A percentile compares a stretch with the other conserved stretches of the same genome.
Conservation (phyloP, 2,797 vertebrate species). For the Danionella dracula region DNA sequence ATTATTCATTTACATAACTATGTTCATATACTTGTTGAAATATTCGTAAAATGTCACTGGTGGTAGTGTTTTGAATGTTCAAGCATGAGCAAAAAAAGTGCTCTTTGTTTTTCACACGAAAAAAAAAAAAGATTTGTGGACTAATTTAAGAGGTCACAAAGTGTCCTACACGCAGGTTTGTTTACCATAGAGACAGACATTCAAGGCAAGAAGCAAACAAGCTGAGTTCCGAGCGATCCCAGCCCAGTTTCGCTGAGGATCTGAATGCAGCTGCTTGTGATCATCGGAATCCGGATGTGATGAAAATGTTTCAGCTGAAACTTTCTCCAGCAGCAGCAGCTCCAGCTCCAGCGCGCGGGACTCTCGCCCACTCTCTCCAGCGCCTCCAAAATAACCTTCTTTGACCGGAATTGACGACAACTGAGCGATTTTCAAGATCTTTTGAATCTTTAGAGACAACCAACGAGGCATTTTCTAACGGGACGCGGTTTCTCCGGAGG, state of each 20-base stretch:
- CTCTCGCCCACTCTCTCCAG: too few relatives aligned
- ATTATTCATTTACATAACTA: too few relatives aligned
- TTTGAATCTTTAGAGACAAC: not conserved
- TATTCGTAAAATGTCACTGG: too few relatives aligned
- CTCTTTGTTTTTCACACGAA: too few relatives aligned
- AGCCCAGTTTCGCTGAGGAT: not conserved
- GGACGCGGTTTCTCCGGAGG: slow-evolving; percentile 21
- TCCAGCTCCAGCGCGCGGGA: slow-evolving; percentile 26
- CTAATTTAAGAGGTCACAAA: too few relatives aligned
- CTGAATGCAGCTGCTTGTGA: slow-evolving; percentile 37
- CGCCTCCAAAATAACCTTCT: too few relatives aligned
- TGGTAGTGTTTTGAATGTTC: too few relatives aligned
- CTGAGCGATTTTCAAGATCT: not conserved
- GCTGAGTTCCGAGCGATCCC: not conserved
- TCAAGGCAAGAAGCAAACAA: too few relatives aligned
- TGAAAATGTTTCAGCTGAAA: slow-evolving; percentile 69
- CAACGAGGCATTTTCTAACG: not conserved
- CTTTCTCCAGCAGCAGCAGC: slow-evolving; percentile 46
- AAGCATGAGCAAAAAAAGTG: too few relatives aligned
- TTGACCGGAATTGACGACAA: not conserved
- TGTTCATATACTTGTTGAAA: too few relatives aligned
- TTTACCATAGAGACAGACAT: not conserved
- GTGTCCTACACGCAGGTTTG: not conserved
- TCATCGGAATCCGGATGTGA: slow-evolving; percentile 82
- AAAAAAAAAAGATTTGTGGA: too few relatives aligned